Percentiles rank a stretch among this genome's conserved stretches.
phyloP scores from a whole-genome alignment of 2,797 vertebrate species.

The Peromyscus melanophrys region DNA sequence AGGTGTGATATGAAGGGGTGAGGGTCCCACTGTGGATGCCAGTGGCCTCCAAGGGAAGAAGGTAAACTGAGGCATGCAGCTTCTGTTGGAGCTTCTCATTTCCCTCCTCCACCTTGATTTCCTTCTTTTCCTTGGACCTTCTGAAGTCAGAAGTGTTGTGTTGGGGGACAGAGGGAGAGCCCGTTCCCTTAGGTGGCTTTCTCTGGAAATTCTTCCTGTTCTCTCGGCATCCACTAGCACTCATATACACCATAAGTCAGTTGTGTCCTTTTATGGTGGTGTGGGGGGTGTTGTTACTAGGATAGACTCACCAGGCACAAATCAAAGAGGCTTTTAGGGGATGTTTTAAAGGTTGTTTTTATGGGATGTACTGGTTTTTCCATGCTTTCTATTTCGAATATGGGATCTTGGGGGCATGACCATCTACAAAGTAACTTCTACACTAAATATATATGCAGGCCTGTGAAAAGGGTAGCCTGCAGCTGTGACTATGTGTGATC shows the following conservation, averaged over 20 bases:
- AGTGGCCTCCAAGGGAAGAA: not conserved
- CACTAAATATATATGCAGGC: not conserved
- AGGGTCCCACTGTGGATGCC: rapidly evolving
- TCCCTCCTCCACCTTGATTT: not conserved
- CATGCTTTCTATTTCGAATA: not conserved
- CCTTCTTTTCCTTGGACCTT: not conserved
- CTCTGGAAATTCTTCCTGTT: not conserved
- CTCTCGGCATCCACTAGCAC: rapidly evolving
- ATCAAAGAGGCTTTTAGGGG: not conserved
- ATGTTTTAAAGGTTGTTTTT: not conserved
- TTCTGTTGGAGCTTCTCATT: not conserved
- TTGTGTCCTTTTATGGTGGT: too few relatives aligned
- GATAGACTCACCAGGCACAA: not conserved
- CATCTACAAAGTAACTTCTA: conserved; percentile 67
- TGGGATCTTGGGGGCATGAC: conserved; percentile 50
- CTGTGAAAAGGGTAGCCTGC: conserved; percentile 17
- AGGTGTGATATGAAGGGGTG: rapidly evolving
- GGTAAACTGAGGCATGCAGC: too few relatives aligned
- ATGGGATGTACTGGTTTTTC: not conserved
- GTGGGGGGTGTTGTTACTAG: rapidly evolving
- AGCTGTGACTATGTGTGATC: conserved; percentile 36
- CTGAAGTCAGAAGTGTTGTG: not conserved
- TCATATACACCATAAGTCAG: not conserved
- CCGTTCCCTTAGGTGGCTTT: not conserved
- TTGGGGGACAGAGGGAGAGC: not conserved